Conservation (phyloP, 2,797 vertebrate genomes). For the Parauchenoglanis punctatus region DNA sequence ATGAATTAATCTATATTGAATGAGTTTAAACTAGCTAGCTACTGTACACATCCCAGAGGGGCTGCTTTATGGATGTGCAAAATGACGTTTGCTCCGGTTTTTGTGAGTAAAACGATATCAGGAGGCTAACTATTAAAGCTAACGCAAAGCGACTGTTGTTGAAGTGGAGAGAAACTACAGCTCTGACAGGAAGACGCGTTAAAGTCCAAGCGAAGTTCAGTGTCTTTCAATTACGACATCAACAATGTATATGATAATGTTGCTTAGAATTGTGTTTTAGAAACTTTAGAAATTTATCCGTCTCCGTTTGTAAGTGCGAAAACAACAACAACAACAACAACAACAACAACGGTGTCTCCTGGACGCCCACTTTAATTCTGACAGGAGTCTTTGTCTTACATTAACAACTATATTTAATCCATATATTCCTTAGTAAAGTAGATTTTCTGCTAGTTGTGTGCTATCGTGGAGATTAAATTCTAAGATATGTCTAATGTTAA, state of each 20-base stretch:
- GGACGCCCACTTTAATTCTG: neutral
- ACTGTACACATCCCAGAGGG: neutral
- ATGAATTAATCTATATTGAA: no score
- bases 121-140: neutral
- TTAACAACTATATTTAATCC: neutral
- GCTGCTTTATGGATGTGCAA: neutral
- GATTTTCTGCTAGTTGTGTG: neutral
- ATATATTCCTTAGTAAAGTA: neutral
- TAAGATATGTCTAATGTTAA: neutral
- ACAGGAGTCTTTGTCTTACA: neutral
- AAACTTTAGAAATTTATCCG: neutral
- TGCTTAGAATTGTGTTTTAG: neutral
- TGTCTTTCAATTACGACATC: neutral
- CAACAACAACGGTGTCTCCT: neutral
- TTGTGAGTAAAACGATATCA: neutral
- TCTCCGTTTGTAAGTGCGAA: neutral
- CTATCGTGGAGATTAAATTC: neutral
- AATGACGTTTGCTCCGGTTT: neutral
- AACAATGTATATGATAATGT: neutral
- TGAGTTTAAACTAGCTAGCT: neutral
- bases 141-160: slow-evolving; percentile 1
- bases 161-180: neutral
- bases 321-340: no score
- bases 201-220: neutral
- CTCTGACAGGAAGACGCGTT: neutral